Percentiles rank a stretch among this genome's conserved stretches.
Evolutionary conservation across 2,888 invertebrate species (phyloP).

Genomic region (Andrena marginata): DNA sequence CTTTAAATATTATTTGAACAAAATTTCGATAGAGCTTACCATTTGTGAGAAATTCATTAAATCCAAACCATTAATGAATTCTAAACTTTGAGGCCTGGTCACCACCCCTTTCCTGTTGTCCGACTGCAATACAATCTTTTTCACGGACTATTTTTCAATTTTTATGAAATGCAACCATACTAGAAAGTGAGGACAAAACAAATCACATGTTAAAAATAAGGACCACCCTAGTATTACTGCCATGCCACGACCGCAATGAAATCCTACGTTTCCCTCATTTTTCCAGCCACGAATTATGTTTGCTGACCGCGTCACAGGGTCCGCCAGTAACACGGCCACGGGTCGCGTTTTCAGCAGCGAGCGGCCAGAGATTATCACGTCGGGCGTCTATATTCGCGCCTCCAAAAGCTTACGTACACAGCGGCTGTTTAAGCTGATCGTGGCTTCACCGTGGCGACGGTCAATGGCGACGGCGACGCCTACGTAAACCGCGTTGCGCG

Average conservation of each 20-base stretch:
- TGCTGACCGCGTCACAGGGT: conserved; percentile 10
- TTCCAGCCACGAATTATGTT: conserved; percentile 37
- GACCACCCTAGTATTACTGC: not conserved
- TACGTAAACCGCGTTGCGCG: conserved; percentile 57
- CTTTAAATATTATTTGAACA: no score
- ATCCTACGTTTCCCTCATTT: conserved; percentile 20
- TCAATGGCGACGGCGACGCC: conserved; percentile 50
- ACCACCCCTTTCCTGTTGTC: no score
- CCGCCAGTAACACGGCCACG: conserved; percentile 1
- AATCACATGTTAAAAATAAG: no score
- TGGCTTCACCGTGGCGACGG: conserved; percentile 65
- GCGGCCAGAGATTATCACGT: conserved; percentile 49
- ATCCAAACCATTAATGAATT: no score
- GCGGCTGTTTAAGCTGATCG: conserved; percentile 71
- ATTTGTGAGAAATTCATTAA: no score
- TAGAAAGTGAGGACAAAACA: no score
- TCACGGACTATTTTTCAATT: no score
- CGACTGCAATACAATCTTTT: no score
- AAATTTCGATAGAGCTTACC: no score
- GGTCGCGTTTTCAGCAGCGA: conserved; percentile 18
- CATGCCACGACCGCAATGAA: not conserved
- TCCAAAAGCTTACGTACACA: conserved; percentile 33
- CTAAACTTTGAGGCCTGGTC: no score
- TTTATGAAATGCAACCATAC: no score
- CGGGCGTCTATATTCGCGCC: conserved; percentile 45